Evolutionary conservation across 2,888 invertebrate species (phyloP).

Genomic region (Eremobia ochroleuca): DNA sequence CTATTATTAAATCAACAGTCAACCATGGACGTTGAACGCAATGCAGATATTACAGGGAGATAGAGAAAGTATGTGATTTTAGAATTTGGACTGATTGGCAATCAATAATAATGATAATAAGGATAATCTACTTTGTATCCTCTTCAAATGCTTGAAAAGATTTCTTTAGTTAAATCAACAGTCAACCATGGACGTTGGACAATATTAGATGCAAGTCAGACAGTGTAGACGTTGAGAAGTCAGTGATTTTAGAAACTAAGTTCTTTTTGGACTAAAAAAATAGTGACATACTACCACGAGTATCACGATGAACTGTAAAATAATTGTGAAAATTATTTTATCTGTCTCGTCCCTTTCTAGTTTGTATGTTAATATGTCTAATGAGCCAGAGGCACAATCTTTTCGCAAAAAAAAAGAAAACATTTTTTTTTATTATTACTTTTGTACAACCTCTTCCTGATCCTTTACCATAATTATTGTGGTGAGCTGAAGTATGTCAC

Average conservation of each 20-base stretch:
- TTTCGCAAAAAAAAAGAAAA: neutral
- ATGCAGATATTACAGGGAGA: neutral
- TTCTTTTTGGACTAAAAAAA: neutral
- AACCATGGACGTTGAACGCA: neutral
- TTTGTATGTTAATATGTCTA: neutral
- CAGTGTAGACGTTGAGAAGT: neutral
- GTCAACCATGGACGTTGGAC: neutral
- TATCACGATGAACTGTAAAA: neutral
- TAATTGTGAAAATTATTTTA: neutral
- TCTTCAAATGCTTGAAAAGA: neutral
- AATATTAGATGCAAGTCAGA: neutral
- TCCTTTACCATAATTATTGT: neutral
- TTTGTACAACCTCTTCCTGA: neutral
- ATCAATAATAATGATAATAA: no score
- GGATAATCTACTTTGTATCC: no score
- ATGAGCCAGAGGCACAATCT: no score
- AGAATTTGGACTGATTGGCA: neutral
- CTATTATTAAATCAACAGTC: neutral
- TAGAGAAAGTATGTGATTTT: neutral
- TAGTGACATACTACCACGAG: neutral
- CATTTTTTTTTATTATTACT: neutral
- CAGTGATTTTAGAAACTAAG: neutral
- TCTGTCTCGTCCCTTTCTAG: neutral
- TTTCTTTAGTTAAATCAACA: no score
- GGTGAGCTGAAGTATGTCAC: neutral